Conservation (phyloP, 2,888 invertebrate species). For the Hyles lineata region DNA sequence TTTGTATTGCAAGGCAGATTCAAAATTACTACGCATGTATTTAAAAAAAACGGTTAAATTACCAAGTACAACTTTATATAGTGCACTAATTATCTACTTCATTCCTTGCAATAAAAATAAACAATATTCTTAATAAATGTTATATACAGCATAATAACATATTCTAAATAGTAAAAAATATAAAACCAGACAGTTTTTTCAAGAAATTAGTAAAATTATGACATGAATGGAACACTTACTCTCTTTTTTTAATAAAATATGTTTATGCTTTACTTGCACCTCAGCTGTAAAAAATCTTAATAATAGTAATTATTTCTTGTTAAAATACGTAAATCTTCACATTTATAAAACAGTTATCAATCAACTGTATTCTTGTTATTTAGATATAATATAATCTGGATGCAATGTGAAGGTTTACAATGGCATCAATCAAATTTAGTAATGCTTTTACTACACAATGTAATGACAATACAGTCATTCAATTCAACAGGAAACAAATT, state of each 20-base stretch:
- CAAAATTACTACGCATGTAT: not conserved
- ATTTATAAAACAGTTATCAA: not conserved
- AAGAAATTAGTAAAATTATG: not conserved
- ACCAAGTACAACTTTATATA: not conserved
- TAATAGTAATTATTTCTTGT: not conserved
- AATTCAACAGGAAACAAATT: too few relatives aligned
- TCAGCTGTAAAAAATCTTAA: constrained; percentile 18
- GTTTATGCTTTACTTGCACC: not conserved
- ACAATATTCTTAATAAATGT: not conserved
- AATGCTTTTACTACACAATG: too few relatives aligned
- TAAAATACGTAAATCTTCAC: not conserved
- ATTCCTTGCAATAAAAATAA: not conserved
- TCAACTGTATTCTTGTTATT: too few relatives aligned
- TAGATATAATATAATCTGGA: not conserved
- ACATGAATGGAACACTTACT: constrained; percentile 17
- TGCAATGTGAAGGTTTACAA: not conserved
- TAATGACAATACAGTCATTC: too few relatives aligned
- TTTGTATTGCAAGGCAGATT: not conserved
- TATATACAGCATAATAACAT: not conserved
- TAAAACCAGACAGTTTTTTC: not conserved
- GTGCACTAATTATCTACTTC: not conserved
- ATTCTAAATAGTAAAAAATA: not conserved
- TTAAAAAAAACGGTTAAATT: not conserved
- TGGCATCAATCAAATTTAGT: not conserved
- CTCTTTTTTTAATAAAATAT: not conserved